Conservation (phyloP, 1,140 invertebrate species). For the Drosophila navojoa region DNA sequence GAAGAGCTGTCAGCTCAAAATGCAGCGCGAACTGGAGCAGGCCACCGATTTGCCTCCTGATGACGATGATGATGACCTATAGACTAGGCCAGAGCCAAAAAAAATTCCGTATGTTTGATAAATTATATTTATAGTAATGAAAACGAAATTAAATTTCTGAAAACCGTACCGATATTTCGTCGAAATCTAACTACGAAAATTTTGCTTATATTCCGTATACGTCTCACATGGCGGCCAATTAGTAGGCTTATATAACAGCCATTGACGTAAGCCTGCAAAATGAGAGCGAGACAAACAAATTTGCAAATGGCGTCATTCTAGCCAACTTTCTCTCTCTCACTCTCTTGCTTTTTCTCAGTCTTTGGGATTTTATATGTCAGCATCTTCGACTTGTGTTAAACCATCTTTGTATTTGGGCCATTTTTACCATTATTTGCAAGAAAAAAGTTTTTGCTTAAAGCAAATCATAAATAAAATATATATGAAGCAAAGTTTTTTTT, state of each 20-base stretch:
- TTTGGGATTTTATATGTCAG: not conserved
- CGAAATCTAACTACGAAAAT: not conserved
- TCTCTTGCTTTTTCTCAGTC: not conserved
- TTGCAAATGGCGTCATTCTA: constrained; percentile 34
- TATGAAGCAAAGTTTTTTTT: not conserved
- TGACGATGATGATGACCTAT: constrained; percentile 94
- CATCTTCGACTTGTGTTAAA: constrained; percentile 34
- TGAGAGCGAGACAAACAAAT: constrained; percentile 1
- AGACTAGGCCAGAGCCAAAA: constrained; percentile 66
- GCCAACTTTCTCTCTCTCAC: not conserved
- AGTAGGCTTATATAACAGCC: constrained; percentile 18
- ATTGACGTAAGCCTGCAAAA: constrained; percentile 22
- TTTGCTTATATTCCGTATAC: constrained; percentile 13
- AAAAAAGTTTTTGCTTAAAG: not conserved
- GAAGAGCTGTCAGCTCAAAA: constrained; percentile 95
- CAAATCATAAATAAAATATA: constrained; percentile 7
- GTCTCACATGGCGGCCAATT: not conserved
- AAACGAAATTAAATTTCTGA: not conserved
- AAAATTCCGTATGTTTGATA: not conserved
- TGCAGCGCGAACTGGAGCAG: constrained; percentile 97
- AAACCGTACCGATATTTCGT: not conserved
- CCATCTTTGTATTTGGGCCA: constrained; percentile 20
- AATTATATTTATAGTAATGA: too few relatives aligned
- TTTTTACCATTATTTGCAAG: not conserved
- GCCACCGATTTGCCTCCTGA: constrained; percentile 95